Conservation (phyloP, 1,140 invertebrate species). For the Kradibia gibbosae region DNA sequence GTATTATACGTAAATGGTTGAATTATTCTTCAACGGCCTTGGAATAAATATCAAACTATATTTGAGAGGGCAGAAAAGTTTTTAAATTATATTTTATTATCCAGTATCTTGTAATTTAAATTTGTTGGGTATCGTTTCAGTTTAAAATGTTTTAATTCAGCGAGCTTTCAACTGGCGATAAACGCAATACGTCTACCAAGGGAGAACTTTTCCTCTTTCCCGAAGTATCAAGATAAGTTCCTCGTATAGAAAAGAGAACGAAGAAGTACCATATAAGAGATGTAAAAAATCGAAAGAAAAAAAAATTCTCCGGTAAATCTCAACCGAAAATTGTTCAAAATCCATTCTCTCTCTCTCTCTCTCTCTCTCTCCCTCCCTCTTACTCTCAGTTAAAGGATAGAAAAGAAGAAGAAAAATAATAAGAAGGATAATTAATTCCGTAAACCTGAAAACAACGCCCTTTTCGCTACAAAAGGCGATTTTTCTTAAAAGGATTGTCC, state of each 20-base stretch:
- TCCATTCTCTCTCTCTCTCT: no score
- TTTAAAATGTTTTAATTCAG: neutral
- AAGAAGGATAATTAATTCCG: neutral
- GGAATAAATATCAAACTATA: no score
- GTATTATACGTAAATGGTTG: no score
- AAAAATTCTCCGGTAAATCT: no score
- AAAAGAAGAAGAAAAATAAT: no score
- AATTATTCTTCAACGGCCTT: no score
- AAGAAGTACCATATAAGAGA: no score
- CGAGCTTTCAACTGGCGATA: neutral
- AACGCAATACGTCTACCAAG: neutral
- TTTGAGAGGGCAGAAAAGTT: no score
- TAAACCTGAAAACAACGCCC: neutral
- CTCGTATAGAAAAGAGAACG: neutral
- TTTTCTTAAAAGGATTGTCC: neutral
- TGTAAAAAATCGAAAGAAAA: no score
- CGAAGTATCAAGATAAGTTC: neutral
- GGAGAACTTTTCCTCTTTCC: neutral
- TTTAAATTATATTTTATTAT: neutral
- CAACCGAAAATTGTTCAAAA: no score
- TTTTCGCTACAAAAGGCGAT: neutral
- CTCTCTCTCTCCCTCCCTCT: no score
- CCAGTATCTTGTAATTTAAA: neutral
- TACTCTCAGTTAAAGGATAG: no score
- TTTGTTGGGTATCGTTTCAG: neutral